Conservation (phyloP, 2,797 vertebrate genomes). For the Distichodus sexfasciatus region DNA sequence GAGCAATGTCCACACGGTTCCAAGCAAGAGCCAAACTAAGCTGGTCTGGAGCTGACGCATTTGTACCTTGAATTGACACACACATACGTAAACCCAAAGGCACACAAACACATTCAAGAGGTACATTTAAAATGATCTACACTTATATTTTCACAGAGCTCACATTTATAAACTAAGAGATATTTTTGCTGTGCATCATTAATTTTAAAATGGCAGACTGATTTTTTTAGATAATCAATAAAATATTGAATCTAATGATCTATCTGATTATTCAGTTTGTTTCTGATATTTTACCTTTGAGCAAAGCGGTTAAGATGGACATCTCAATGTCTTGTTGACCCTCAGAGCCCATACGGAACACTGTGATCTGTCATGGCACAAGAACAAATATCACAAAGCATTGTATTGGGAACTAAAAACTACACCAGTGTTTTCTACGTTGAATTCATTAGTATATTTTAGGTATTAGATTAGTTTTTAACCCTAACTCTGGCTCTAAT, state of each 20-base stretch:
- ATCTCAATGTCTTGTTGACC: slow-evolving; percentile 95
- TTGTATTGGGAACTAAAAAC: too few relatives aligned
- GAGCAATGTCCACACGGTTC: slow-evolving; percentile 96
- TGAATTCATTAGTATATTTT: too few relatives aligned
- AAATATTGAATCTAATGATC: too few relatives aligned
- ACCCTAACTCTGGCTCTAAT: too few relatives aligned
- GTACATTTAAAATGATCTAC: neutral
- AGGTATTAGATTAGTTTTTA: too few relatives aligned
- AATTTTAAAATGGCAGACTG: too few relatives aligned
- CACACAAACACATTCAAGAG: neutral
- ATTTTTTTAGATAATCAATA: too few relatives aligned
- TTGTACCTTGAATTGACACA: slow-evolving; percentile 79
- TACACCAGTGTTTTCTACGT: too few relatives aligned
- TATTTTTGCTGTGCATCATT: too few relatives aligned
- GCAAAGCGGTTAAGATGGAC: slow-evolving; percentile 90
- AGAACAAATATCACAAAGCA: too few relatives aligned
- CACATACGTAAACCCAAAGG: slow-evolving; percentile 4
- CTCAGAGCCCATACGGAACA: slow-evolving; percentile 92
- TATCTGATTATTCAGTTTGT: neutral
- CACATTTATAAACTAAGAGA: too few relatives aligned
- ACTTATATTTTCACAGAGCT: too few relatives aligned
- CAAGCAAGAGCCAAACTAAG: slow-evolving; percentile 94
- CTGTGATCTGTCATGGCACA: slow-evolving; percentile 93
- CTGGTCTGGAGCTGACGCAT: slow-evolving; percentile 92
- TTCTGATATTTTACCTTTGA: slow-evolving; percentile 81